Percentiles rank a stretch among this genome's conserved stretches.
Evolutionary conservation across 35 echinoderm and acorn worm genomes (phyloP).

Genomic region (Heliocidaris erythrogramma): DNA sequence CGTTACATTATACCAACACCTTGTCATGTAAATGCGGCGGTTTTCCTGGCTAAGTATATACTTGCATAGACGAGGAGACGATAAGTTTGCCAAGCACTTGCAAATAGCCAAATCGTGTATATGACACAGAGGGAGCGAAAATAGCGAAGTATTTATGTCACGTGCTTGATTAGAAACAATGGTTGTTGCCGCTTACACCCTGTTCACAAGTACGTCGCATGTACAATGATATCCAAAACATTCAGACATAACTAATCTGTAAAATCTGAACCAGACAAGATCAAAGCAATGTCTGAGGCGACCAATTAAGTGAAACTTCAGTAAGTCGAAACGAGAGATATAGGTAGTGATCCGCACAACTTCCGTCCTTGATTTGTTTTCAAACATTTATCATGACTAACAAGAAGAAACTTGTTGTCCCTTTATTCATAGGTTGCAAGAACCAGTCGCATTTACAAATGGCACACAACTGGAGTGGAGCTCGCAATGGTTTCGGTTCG

Average conservation of each 20-base stretch:
- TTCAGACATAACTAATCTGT: neutral
- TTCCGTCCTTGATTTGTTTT: neutral
- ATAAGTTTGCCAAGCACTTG: neutral
- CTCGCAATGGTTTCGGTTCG: neutral
- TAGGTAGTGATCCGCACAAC: neutral
- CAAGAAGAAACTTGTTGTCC: neutral
- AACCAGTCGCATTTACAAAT: neutral
- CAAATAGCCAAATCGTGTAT: neutral
- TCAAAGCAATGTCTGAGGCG: neutral
- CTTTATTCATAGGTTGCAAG: neutral
- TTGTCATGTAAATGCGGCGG: neutral
- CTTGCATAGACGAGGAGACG: neutral
- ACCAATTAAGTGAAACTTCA: neutral
- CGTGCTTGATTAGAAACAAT: neutral
- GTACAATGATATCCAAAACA: neutral
- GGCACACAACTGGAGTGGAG: neutral
- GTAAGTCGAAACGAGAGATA: neutral
- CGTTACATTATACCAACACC: neutral
- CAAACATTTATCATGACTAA: neutral
- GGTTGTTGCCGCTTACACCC: neutral
- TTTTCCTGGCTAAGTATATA: neutral
- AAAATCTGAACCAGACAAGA: neutral
- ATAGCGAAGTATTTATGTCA: neutral
- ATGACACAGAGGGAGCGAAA: neutral
- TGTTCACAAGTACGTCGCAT: neutral